These are phyloP conservation scores for Balaeniceps rex DNA, from an alignment of 2,113 vertebrate genomes.

Conservation along the genomic window DNA sequence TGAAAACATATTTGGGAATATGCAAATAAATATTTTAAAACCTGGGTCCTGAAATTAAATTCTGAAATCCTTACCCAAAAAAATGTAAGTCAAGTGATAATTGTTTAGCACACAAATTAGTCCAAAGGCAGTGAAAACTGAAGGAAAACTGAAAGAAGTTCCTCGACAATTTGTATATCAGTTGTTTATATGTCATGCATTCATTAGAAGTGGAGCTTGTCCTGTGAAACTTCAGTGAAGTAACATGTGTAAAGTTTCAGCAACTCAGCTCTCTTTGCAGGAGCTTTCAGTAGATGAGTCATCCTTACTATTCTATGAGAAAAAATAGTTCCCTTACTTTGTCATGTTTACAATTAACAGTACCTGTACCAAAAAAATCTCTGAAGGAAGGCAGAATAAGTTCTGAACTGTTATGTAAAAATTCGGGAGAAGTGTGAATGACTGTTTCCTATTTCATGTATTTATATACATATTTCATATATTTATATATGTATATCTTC, in stretches of 20 bases:
- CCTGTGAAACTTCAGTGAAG: background rate
- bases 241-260: background rate
- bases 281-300: background rate
- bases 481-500: background rate
- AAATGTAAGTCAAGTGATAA: background rate
- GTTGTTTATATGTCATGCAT: background rate
- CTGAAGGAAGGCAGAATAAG: background rate
- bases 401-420: background rate
- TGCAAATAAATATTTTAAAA: background rate
- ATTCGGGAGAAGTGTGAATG: background rate
- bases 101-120: background rate
- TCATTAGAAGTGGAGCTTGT: background rate
- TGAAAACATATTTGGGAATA: background rate
- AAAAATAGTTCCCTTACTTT: background rate
- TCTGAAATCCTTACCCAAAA: background rate
- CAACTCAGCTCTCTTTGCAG: background rate
- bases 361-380: background rate
- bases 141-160: background rate
- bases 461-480: background rate
- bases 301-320: background rate
- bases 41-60: background rate
- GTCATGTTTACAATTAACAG: background rate
- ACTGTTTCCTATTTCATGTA: background rate
- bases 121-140: background rate
- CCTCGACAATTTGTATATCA: background rate